Evolutionary conservation across 2,797 vertebrate species (phyloP).

Genomic region (Rhinella marina): DNA sequence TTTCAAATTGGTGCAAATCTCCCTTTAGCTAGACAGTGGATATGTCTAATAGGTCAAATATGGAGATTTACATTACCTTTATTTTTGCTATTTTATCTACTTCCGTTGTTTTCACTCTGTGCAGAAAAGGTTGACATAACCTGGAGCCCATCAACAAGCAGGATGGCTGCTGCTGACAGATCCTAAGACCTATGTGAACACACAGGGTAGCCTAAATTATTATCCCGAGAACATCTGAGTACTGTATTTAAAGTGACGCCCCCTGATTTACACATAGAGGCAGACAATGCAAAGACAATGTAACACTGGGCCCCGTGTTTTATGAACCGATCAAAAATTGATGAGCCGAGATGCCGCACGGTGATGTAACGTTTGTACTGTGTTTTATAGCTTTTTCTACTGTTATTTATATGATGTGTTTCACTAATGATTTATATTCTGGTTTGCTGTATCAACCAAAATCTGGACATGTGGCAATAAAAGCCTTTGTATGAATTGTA

Average conservation of each 20-base stretch:
- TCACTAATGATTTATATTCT: background rate
- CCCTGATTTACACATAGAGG: too few relatives aligned
- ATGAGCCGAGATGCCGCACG: background rate
- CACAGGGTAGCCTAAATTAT: background rate
- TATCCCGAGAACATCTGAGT: background rate
- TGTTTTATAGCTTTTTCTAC: background rate
- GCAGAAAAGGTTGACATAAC: too few relatives aligned
- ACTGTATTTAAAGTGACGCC: background rate
- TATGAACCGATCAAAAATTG: too few relatives aligned
- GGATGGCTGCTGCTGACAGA: background rate
- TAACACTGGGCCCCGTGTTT: background rate
- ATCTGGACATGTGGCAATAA: background rate
- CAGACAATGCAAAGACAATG: too few relatives aligned
- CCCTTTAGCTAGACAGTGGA: too few relatives aligned
- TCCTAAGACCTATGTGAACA: background rate
- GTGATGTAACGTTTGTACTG: background rate
- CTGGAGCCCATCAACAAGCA: background rate
- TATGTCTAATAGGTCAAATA: too few relatives aligned
- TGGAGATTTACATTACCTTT: too few relatives aligned
- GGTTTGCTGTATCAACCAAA: background rate
- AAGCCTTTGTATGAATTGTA: constrained; percentile 4
- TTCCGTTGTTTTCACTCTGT: too few relatives aligned
- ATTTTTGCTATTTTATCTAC: too few relatives aligned
- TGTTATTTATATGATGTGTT: constrained; percentile 1
- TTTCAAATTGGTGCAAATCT: too few relatives aligned